These are phyloP conservation scores for Philereme vetulata DNA, from an alignment of 2,888 invertebrate species.

Conservation along the genomic window DNA sequence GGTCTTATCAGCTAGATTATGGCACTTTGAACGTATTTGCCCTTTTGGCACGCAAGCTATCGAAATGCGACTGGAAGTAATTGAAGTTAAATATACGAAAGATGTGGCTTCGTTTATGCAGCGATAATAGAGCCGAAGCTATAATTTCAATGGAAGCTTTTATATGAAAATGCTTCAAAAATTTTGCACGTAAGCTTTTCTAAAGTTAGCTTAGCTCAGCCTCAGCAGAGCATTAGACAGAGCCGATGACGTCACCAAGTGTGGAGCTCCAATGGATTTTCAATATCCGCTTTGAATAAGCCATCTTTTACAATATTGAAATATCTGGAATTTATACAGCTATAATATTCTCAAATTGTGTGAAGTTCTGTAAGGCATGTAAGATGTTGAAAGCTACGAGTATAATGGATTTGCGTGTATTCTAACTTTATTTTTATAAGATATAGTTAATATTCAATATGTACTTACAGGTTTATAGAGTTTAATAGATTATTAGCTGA, in stretches of 20 bases:
- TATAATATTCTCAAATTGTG: not conserved
- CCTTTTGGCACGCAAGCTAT: too few species aligned
- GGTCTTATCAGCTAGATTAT: too few species aligned
- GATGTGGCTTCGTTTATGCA: too few species aligned
- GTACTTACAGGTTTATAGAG: too few species aligned
- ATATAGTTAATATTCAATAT: too few species aligned
- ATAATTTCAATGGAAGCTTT: constrained; percentile 3
- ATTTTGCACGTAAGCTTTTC: constrained; percentile 14
- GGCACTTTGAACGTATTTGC: too few species aligned
- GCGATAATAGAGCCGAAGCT: not conserved
- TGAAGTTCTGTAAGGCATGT: not conserved
- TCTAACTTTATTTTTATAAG: too few species aligned
- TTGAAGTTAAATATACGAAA: too few species aligned
- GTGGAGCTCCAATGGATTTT: constrained; percentile 31
- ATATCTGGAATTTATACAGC: constrained; percentile 2
- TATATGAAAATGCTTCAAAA: constrained; percentile 15
- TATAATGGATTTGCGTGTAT: too few species aligned
- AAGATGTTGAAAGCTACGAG: too few species aligned
- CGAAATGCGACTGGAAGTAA: too few species aligned
- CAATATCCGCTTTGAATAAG: constrained; percentile 29
- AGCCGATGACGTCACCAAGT: constrained; percentile 26
- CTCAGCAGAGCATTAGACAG: constrained; percentile 22
- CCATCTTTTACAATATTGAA: constrained; percentile 20
- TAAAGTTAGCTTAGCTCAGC: constrained; percentile 22
- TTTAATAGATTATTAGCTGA: too few species aligned